These are phyloP conservation scores for Cabera pusaria DNA, from an alignment of 2,888 invertebrate species.

Conservation along the genomic window DNA sequence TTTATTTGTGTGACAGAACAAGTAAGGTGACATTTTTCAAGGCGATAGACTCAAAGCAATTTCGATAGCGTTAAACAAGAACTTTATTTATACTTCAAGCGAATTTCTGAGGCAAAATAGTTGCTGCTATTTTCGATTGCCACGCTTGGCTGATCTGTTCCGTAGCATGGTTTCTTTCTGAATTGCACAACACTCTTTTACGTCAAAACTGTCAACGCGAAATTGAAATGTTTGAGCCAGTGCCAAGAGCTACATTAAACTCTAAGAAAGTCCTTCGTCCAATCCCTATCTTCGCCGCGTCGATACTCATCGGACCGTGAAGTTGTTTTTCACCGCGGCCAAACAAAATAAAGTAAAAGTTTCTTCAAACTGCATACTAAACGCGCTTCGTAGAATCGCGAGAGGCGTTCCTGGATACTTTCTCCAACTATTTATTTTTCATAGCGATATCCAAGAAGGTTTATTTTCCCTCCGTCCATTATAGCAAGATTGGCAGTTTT, in stretches of 20 bases:
- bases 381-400: constrained; percentile 15
- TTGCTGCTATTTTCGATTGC: constrained; percentile 6
- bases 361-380: constrained; percentile 19
- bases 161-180: constrained; percentile 10
- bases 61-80: no score
- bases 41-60: no score
- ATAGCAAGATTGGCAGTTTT: constrained; percentile 43
- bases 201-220: constrained; percentile 25
- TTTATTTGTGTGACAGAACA: no score
- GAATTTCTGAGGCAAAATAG: constrained; percentile 1
- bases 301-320: constrained; percentile 7
- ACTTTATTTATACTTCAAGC: no score
- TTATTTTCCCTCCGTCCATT: constrained; percentile 35
- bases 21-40: no score
- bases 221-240: constrained; percentile 19
- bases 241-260: constrained; percentile 27
- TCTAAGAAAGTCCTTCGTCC: neutral
- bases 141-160: constrained; percentile 6
- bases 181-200: constrained; percentile 23
- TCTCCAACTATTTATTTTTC: constrained; percentile 27
- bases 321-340: constrained; percentile 7
- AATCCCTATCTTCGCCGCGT: neutral
- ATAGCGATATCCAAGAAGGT: constrained; percentile 18
- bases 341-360: constrained; percentile 14
- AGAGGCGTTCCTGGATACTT: constrained; percentile 17